Conservation (phyloP, 2,113 vertebrate species). For the Corythaeola cristata region DNA sequence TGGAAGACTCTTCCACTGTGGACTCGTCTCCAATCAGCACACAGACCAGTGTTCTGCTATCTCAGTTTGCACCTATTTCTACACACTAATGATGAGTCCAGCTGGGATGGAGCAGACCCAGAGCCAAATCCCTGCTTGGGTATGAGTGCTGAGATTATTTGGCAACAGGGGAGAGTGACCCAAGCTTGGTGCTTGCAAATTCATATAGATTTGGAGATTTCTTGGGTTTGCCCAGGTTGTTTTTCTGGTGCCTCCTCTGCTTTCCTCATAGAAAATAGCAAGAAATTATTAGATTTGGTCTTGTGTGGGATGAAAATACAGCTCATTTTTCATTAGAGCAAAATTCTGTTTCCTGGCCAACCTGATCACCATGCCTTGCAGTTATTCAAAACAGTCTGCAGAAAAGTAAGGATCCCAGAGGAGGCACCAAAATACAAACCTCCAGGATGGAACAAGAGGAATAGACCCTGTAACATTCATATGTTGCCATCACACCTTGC, state of each 20-base stretch:
- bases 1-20: not conserved
- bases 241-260: not conserved
- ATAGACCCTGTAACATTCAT: not conserved
- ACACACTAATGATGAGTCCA: not conserved
- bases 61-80: not conserved
- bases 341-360: not conserved
- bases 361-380: not conserved
- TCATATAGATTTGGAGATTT: not conserved
- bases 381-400: not conserved
- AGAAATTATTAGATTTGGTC: not conserved
- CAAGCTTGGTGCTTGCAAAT: not conserved
- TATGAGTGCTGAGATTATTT: not conserved
- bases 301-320: not conserved
- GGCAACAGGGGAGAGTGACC: not conserved
- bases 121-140: not conserved
- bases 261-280: not conserved
- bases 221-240: not conserved
- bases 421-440: not conserved
- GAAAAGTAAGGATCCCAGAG: not conserved
- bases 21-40: not conserved
- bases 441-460: not conserved
- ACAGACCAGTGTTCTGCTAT: not conserved
- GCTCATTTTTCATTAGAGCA: not conserved
- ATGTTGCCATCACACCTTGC: not conserved
- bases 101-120: not conserved